phyloP scores from a whole-genome alignment of 2,888 invertebrate genomes.

The Clunio marinus region DNA sequence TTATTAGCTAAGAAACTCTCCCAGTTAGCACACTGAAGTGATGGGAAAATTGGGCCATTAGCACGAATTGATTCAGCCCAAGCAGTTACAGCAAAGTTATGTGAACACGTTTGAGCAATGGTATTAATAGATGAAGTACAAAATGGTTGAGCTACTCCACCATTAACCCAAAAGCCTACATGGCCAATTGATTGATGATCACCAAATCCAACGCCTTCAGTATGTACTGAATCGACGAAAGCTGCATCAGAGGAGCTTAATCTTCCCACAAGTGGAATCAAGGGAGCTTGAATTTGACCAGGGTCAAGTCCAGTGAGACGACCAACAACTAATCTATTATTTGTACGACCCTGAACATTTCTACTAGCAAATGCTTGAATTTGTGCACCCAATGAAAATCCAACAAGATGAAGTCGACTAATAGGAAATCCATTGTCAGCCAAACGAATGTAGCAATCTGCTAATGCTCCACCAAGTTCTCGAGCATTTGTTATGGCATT shows the following conservation, averaged over 20 bases:
- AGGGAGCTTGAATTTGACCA: background rate
- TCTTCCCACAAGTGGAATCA: background rate
- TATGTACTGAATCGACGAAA: slow-evolving; percentile 27
- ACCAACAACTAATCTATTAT: background rate
- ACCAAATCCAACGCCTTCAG: slow-evolving; percentile 8
- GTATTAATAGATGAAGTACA: background rate
- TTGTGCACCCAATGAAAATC: slow-evolving; percentile 33
- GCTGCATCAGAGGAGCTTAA: slow-evolving; percentile 6
- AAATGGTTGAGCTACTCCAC: slow-evolving; percentile 9
- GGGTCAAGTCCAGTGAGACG: slow-evolving; percentile 33
- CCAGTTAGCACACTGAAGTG: slow-evolving; percentile 6
- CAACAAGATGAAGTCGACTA: slow-evolving; percentile 17
- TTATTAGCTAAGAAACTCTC: background rate
- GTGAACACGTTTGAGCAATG: background rate
- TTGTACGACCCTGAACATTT: background rate
- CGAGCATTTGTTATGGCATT: slow-evolving; percentile 3
- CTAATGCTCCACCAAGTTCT: slow-evolving; percentile 13
- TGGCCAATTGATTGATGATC: slow-evolving; percentile 22
- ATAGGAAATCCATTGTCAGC: slow-evolving; percentile 5
- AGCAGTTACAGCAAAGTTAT: background rate
- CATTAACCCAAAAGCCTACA: slow-evolving; percentile 4
- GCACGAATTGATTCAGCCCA: slow-evolving; percentile 31
- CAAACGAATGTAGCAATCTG: background rate
- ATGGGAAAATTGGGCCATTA: background rate
- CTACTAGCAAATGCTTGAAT: slow-evolving; percentile 1